phyloP scores from a whole-genome alignment of 2,888 invertebrate species.

The Campaea margaritaria region DNA sequence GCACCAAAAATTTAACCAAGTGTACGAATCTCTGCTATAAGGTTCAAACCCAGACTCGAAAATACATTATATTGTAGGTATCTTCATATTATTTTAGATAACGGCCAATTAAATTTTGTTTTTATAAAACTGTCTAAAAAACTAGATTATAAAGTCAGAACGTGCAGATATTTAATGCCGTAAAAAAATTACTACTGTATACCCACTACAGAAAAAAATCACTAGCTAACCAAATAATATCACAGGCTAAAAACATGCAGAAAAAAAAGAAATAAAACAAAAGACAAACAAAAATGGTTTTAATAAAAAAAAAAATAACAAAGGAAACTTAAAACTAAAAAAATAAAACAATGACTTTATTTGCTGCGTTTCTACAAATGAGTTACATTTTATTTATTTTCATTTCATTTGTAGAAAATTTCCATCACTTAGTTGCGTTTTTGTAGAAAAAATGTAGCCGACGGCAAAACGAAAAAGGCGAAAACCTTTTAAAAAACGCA shows the following conservation, averaged over 20 bases:
- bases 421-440: not conserved
- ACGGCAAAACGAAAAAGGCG: not conserved
- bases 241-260: not conserved
- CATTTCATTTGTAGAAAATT: no score
- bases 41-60: no score
- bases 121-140: no score
- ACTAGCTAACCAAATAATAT: no score
- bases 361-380: not conserved
- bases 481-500: conserved; percentile 4
- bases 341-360: conserved; percentile 14
- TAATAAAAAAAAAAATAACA: conserved; percentile 5
- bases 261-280: conserved; percentile 13
- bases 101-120: no score
- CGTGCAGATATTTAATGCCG: no score
- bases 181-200: not conserved
- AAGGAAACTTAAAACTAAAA: conserved; percentile 14
- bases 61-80: no score
- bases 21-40: no score
- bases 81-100: no score
- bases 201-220: not conserved
- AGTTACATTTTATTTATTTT: no score
- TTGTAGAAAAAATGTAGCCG: not conserved
- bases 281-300: conserved; percentile 4
- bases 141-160: no score
- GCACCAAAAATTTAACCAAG: no score